Evolutionary conservation across 2,888 invertebrate species (phyloP).

Genomic region (Andricus curvator): DNA sequence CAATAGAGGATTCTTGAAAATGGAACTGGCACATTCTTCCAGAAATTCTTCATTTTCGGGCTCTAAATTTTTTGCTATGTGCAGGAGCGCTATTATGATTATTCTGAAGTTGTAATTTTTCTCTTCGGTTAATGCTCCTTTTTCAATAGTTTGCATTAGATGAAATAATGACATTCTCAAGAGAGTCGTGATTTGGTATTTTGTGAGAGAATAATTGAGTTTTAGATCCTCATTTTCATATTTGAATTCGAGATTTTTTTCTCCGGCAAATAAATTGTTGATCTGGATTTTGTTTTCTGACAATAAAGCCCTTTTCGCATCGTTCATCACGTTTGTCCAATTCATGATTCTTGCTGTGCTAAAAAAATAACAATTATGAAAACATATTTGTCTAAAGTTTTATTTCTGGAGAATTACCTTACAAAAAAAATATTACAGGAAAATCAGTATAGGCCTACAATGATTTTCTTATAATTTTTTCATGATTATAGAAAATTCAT

Average conservation of each 20-base stretch:
- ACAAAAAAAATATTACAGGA: too few species aligned
- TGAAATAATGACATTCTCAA: constrained; percentile 70
- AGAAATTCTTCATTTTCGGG: constrained; percentile 53
- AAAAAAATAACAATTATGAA: background rate
- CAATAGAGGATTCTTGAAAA: constrained; percentile 77
- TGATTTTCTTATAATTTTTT: too few species aligned
- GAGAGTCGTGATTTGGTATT: constrained; percentile 57
- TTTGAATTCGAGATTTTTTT: constrained; percentile 53
- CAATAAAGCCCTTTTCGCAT: constrained; percentile 78
- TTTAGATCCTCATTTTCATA: constrained; percentile 55
- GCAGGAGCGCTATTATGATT: constrained; percentile 63
- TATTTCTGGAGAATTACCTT: too few species aligned
- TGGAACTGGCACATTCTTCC: constrained; percentile 65
- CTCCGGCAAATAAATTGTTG: constrained; percentile 72
- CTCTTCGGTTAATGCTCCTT: constrained; percentile 56
- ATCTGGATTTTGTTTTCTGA: constrained; percentile 72
- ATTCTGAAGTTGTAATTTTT: constrained; percentile 61
- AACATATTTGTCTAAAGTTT: background rate
- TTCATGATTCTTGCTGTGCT: constrained; percentile 60
- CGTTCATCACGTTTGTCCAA: constrained; percentile 73
- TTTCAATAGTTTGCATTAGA: constrained; percentile 66
- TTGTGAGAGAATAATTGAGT: constrained; percentile 54
- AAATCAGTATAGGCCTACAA: too few species aligned
- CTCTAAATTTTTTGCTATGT: constrained; percentile 58
- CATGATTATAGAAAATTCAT: too few species aligned